A percentile compares a stretch with the other conserved stretches of the same genome.
These are phyloP conservation scores for Gadus macrocephalus DNA, from an alignment of 2,113 vertebrate genomes.

Conservation along the genomic window DNA sequence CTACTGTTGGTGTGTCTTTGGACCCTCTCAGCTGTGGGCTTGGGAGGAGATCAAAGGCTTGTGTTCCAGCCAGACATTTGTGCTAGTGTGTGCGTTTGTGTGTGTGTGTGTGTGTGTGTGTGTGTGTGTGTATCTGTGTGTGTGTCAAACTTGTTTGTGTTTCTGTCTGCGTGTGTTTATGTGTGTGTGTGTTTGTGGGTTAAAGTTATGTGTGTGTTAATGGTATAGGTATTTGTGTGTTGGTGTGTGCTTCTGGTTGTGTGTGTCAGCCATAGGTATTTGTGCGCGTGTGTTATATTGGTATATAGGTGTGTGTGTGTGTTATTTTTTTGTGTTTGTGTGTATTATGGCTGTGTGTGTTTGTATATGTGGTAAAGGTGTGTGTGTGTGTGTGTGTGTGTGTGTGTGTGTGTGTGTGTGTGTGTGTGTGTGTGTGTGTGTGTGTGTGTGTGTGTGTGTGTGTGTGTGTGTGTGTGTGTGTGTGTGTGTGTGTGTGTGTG, in stretches of 20 bases:
- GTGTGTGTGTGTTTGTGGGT: too few species aligned
- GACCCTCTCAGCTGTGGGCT: too few species aligned
- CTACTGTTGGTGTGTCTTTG: neutral
- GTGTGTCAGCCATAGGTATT: neutral
- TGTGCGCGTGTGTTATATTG: constrained; percentile 5
- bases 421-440: constrained; percentile 18
- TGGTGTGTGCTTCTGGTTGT: too few species aligned
- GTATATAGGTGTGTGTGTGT: constrained; percentile 27
- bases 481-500: constrained; percentile 29
- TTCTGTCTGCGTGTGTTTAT: too few species aligned
- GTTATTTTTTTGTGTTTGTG: neutral
- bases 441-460: neutral
- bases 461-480: constrained; percentile 25
- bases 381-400: constrained; percentile 28
- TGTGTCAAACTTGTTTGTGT: too few species aligned
- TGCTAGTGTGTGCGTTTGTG: too few species aligned
- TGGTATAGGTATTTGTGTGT: too few species aligned
- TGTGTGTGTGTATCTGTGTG: too few species aligned
- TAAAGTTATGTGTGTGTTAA: too few species aligned
- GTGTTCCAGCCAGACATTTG: too few species aligned
- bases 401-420: constrained; percentile 25
- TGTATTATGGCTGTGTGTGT: neutral
- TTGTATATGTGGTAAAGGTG: neutral
- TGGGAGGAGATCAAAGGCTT: too few species aligned
- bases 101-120: too few species aligned